Evolutionary conservation across 2,113 vertebrate species (phyloP), one percentile per base, ranked within the genome.

Genomic region (Merops nubicus): DNA sequence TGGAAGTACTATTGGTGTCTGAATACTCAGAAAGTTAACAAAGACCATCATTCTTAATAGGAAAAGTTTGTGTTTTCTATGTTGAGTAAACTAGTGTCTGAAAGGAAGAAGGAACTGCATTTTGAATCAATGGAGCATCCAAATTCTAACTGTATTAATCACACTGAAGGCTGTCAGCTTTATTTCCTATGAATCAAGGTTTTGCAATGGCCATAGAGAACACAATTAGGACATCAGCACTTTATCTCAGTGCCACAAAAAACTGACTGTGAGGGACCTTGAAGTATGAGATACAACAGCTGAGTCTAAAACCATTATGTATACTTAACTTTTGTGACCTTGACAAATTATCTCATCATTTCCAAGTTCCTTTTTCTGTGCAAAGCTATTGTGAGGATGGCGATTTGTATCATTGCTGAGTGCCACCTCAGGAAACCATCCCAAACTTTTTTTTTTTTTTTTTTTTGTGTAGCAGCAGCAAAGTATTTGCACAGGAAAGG

Each of bases 1-100:
- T 4, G 0, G 25, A 56, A 56, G 7, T 31, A 51, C 10, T 2
- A 1, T 23, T 33, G 54, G 3, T 8, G 56, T 13, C 3, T 34
- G 51, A 67, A 65, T 23, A 28, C 4, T 72, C 12, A 25, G 15
- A 64, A 84, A 56, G 12, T 33, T 60, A 47, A 73, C 31, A 25
- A 63, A 64, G 15, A 53, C 5, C 12, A 36, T 42, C 1, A 38
- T 47, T 76, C 18, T 48, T 76, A 20, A 40, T 33, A 6, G 22
- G 60, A 65, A 65, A 33, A 25, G 7, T 34, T 36, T 31, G 2
- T n/a, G 13, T 50, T 76, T 70, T 9, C 13, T 60, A 16, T 48
- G 4, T 23, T 64, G 12, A 48, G 17, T 25, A 62, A 85, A 64
- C 19, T 36, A 48, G 5, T 8, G 42, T 47, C n/a, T 64, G 36